phyloP scores from a whole-genome alignment of 2,888 invertebrate species.

The Phyllotreta cruciferae region DNA sequence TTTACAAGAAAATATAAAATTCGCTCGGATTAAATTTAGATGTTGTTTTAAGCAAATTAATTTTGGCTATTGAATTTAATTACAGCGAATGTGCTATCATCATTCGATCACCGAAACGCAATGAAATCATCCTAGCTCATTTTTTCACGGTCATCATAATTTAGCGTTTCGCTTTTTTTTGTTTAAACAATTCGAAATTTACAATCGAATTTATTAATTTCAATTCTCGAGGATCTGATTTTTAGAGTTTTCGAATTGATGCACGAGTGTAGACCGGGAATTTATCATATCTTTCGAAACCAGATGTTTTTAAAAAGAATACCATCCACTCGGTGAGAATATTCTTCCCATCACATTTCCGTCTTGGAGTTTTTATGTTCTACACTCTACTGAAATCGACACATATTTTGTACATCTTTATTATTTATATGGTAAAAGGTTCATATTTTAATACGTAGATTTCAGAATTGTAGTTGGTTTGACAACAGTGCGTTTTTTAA shows the following conservation, averaged over 20 bases:
- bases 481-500: too few species aligned
- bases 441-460: background rate
- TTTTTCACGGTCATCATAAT: conserved; percentile 19
- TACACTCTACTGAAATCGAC: conserved; percentile 5
- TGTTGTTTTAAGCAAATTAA: background rate
- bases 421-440: background rate
- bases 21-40: too few species aligned
- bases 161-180: conserved; percentile 1
- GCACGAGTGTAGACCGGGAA: background rate
- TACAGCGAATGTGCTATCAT: background rate
- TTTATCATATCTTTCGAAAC: conserved; percentile 3
- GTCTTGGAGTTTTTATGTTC: conserved; percentile 19
- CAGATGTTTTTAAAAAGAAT: conserved; percentile 14
- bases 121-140: conserved; percentile 24
- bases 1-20: too few species aligned
- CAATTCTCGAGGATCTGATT: too few species aligned
- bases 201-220: too few species aligned
- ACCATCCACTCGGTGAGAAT: conserved; percentile 21
- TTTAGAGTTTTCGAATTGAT: background rate
- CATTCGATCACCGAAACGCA: conserved; percentile 4
- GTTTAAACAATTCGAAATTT: background rate
- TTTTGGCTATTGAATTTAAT: conserved; percentile 2
- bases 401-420: conserved; percentile 19
- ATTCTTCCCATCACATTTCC: conserved; percentile 24
- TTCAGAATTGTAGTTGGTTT: background rate